Percentiles rank a stretch among this genome's conserved stretches.
Conservation (phyloP, 2,113 vertebrate species). For the Drymodes brunneopygia region DNA sequence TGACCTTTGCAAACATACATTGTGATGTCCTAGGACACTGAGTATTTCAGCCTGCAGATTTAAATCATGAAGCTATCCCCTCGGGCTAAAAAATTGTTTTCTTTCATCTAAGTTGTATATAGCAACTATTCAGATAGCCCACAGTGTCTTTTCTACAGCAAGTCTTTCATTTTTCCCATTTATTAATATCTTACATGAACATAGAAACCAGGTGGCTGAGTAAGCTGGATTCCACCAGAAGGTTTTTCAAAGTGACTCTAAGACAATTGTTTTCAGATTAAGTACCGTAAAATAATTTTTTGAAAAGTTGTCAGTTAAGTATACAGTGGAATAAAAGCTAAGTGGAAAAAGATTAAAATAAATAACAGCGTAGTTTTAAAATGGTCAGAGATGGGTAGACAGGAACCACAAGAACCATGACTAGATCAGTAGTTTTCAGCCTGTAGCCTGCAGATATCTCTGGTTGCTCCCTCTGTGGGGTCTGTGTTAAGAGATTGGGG, state of each 20-base stretch:
- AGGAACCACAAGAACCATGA: not conserved
- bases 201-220: not conserved
- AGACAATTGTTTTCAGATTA: not conserved
- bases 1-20: not conserved
- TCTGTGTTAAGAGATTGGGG: not conserved
- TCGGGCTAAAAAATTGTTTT: not conserved
- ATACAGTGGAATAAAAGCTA: not conserved
- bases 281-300: not conserved
- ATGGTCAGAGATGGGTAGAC: not conserved
- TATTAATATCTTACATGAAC: not conserved
- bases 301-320: not conserved
- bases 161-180: not conserved
- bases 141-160: not conserved
- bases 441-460: not conserved
- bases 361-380: not conserved
- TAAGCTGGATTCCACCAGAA: not conserved
- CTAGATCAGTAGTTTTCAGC: not conserved
- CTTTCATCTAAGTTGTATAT: not conserved
- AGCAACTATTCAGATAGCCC: not conserved
- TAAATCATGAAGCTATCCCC: not conserved
- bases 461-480: not conserved
- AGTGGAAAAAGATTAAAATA: not conserved
- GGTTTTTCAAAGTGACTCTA: not conserved
- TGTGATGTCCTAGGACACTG: not conserved
- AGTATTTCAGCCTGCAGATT: not conserved